Base-by-base conservation (phyloP, 2,888 invertebrate species). In the Eucera pruinosa region DNA sequence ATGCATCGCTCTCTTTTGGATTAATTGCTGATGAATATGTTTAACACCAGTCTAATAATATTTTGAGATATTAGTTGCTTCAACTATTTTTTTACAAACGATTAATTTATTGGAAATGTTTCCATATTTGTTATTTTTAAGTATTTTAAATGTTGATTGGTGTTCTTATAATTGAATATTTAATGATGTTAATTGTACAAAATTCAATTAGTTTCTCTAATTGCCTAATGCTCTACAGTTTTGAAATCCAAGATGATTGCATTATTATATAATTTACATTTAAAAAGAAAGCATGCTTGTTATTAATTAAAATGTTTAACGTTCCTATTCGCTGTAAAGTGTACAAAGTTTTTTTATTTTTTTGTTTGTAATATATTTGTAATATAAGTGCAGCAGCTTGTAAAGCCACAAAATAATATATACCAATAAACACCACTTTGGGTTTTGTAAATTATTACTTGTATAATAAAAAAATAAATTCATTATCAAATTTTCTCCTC, bases 251-350 rank as follows among this genome's bases (percentile, higher is more conserved):
- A 23, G 5, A 11, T n/a, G 11, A 36, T 36, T 39, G 30, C 5
- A 30, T 18, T 27, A 20, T 58, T 65, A 20, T 48, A 20, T 54
- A 41, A 48, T 48, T 75, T 1, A 23, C 18, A 48, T 36, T n/a
- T 18, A 15, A 33, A 43, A 52, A 18, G 52, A 68, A 39, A 54
- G 39, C 11, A 57, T 39, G 20, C 41, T 68, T 25, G 9, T 47
- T 48, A 5, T 77, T 65, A 50, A 48, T 66, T 64, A 68, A 84
- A 82, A 39, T 45, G 68, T 55, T 67, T 82, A 81, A 82, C 80
- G 81, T 82, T 82, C 84, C 84, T 82, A 83, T 58, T 58, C 50
- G 50, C 25, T 60, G 67, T 57, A 57, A 68, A 71, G 48, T 71
- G 72, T 71, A 78, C 47, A 57, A 81, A 70, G 52, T 48, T 58